Percentiles rank a stretch among this genome's conserved stretches.
phyloP scores from a whole-genome alignment of 2,888 invertebrate species.

The Fabriciana adippe region DNA sequence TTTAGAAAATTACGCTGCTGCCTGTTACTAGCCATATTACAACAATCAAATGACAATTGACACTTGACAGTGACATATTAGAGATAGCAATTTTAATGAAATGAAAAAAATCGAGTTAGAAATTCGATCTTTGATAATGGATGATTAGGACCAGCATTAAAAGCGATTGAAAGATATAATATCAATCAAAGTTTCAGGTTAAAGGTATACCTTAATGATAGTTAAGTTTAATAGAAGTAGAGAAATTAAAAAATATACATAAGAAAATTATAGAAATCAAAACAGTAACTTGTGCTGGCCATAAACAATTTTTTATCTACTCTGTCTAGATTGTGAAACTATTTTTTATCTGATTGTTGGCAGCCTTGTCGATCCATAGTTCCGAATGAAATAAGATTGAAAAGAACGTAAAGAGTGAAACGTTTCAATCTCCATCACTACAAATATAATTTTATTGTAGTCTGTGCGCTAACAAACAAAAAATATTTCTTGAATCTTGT shows the following conservation, averaged over 20 bases:
- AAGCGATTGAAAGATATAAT: too few species aligned
- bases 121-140: too few species aligned
- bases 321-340: background rate
- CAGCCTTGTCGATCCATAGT: conserved; percentile 12
- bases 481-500: conserved; percentile 62
- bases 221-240: too few species aligned
- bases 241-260: too few species aligned
- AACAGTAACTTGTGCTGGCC: background rate
- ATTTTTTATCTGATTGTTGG: conserved; percentile 1
- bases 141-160: too few species aligned
- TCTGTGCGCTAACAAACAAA: conserved; percentile 47
- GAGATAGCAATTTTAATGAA: too few species aligned
- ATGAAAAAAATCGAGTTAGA: too few species aligned
- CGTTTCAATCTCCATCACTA: conserved; percentile 14
- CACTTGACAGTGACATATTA: too few species aligned
- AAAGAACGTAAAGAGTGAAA: conserved; percentile 28
- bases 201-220: too few species aligned
- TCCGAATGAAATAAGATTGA: conserved; percentile 26
- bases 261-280: too few species aligned
- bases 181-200: too few species aligned
- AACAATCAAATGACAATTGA: background rate
- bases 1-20: conserved; percentile 2
- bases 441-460: conserved; percentile 10
- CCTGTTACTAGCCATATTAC: too few species aligned
- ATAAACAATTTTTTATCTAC: background rate